Percentiles rank a stretch among this genome's conserved stretches.
phyloP scores from a whole-genome alignment of 2,797 vertebrate genomes.

The Labeo calbasu region DNA sequence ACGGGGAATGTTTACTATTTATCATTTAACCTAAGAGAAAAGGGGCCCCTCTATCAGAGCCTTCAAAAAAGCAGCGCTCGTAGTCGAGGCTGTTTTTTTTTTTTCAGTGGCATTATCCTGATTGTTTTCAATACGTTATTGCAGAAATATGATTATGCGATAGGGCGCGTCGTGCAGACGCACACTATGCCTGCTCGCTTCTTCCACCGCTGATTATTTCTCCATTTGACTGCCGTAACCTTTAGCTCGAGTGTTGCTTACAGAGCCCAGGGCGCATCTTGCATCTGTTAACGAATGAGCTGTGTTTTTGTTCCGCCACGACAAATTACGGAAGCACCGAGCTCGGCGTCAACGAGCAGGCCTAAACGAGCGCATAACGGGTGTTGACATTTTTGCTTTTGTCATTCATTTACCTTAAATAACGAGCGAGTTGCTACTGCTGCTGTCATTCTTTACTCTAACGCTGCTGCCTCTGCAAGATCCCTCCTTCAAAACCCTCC shows the following conservation, averaged over 20 bases:
- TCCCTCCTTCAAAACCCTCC: conserved; percentile 41
- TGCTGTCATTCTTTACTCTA: conserved; percentile 56
- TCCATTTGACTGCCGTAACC: conserved; percentile 62
- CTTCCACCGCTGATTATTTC: conserved; percentile 55
- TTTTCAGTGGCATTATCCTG: conserved; percentile 43
- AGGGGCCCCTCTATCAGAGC: conserved; percentile 26
- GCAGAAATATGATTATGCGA: conserved; percentile 53
- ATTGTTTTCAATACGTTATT: conserved; percentile 56
- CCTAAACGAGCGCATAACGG: conserved; percentile 25
- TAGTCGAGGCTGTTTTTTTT: conserved; percentile 37
- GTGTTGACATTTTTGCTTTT: conserved; percentile 49
- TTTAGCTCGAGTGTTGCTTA: conserved; percentile 56
- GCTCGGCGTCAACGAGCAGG: conserved; percentile 27
- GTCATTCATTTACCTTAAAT: conserved; percentile 48
- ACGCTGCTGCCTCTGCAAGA: conserved; percentile 48
- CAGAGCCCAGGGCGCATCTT: conserved; percentile 48
- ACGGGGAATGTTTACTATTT: conserved; percentile 36
- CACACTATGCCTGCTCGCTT: conserved; percentile 28
- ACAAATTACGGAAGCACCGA: conserved; percentile 20
- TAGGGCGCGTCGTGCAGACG: conserved; percentile 29
- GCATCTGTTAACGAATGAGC: conserved; percentile 50
- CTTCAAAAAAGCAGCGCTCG: conserved; percentile 34
- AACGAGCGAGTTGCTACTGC: conserved; percentile 33
- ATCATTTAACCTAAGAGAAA: conserved; percentile 56
- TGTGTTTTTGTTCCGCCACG: conserved; percentile 41